Evolutionary conservation across 2,113 vertebrate genomes (phyloP).

Genomic region (Picathartes gymnocephalus): DNA sequence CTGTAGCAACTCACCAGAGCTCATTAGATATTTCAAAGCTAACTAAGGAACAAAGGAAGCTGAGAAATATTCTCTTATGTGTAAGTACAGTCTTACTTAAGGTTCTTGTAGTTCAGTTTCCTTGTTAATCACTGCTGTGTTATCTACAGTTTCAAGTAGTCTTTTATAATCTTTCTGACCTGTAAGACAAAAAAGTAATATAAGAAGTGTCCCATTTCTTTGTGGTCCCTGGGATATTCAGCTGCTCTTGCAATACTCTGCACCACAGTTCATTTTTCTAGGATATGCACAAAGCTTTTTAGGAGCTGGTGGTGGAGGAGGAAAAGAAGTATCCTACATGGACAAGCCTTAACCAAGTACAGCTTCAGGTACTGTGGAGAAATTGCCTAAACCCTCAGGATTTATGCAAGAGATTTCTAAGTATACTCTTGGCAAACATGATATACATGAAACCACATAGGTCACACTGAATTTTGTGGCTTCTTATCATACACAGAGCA

Average conservation of each 20-base stretch:
- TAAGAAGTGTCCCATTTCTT: not conserved
- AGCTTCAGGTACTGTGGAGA: not conserved
- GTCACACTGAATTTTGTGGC: not conserved
- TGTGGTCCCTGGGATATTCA: not conserved
- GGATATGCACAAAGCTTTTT: not conserved
- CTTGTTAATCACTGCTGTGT: accelerated
- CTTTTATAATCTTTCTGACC: not conserved
- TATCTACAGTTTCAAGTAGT: not conserved
- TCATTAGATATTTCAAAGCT: not conserved
- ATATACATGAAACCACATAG: not conserved
- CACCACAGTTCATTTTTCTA: not conserved
- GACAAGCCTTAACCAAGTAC: not conserved
- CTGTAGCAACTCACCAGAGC: not conserved
- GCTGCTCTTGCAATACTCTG: not conserved
- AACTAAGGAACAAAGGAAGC: not conserved
- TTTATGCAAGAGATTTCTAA: not conserved
- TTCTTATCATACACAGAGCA: not conserved
- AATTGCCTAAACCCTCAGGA: not conserved
- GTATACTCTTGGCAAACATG: not conserved
- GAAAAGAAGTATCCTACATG: not conserved
- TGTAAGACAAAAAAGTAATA: not conserved
- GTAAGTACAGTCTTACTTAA: not conserved
- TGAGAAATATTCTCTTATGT: not conserved
- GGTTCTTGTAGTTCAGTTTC: not conserved
- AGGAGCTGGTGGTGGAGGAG: not conserved